Evolutionary conservation across 2,113 vertebrate genomes (phyloP), one percentile per base, ranked within the genome.

Genomic region (Cyanocitta stelleri): DNA sequence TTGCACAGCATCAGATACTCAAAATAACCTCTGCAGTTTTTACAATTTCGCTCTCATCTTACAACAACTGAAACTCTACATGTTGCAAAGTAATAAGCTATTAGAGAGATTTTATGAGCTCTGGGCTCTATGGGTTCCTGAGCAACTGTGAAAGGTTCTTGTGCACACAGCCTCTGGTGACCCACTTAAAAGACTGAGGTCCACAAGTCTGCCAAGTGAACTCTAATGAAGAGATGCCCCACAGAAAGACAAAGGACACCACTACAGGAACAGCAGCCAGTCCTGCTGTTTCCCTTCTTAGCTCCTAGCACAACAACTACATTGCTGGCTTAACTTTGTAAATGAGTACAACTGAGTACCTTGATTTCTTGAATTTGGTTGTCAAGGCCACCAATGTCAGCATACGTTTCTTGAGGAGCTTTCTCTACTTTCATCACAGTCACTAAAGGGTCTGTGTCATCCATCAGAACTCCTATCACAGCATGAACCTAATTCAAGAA

Each of bases 361-460:
- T 99, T 99, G 75, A 99, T 99, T 97, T 99, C 99, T 94, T 99
- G 99, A 93, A 99, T 99, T 93, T 99, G 99, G 97, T 98, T 99
- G 97, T 99, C 99, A 92, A 99, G 96, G 35, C 99, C 99, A 37
- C 99, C 99, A 13, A 99, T 99, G 88, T 99, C 99, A 33, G 99
- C 99, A 0, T 99, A 99, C 0, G 99, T 99, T 97, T 99, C 99
- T 92, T 99, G 99, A 51, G 99, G 99, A 37, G 99, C 99, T 91
- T 99, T 99, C 93, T 99, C 99, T 72, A 99, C 99, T 91, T 99
- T 99, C 99, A 99, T 99, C 89, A 99, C 99, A 1, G 99, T 99
- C 91, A 99, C 99, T 93, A 99, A 91, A 17, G 99, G 99, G 90
- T 99, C 99, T 0, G 99, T 99, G 96, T 99, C 99, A 77, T 99